These are phyloP conservation scores for Dendrolimus kikuchii DNA, from an alignment of 1,140 invertebrate genomes.

Conservation along the genomic window DNA sequence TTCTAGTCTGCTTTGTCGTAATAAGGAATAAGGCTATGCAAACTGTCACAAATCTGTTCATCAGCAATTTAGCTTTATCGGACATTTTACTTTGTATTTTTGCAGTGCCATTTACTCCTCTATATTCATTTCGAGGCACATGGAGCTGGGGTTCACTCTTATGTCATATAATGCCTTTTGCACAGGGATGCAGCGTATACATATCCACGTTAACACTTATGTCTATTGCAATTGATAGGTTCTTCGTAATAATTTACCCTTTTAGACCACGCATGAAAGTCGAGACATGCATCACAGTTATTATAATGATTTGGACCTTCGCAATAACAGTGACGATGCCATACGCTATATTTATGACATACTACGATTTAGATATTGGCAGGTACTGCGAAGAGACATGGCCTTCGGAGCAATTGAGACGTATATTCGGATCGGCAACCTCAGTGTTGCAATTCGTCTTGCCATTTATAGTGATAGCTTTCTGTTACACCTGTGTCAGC, in stretches of 20 bases:
- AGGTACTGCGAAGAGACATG: constrained; percentile 92
- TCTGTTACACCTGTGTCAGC: constrained; percentile 96
- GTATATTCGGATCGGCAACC: constrained; percentile 90
- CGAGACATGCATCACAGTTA: constrained; percentile 86
- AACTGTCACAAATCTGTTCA: constrained; percentile 98
- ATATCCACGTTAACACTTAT: constrained; percentile 97
- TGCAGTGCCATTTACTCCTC: constrained; percentile 94
- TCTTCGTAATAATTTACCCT: constrained; percentile 97
- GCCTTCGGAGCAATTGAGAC: constrained; percentile 84
- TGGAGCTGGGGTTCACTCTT: constrained; percentile 94
- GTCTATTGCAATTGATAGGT: constrained; percentile 97
- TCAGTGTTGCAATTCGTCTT: constrained; percentile 93
- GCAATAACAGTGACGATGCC: constrained; percentile 91
- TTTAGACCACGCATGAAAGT: constrained; percentile 94
- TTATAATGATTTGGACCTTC: constrained; percentile 93
- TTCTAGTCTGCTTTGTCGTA: constrained; percentile 95
- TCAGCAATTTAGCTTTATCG: constrained; percentile 95
- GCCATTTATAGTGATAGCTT: constrained; percentile 95
- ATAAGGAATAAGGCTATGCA: constrained; percentile 96
- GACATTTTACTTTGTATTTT: constrained; percentile 95
- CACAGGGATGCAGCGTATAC: constrained; percentile 95
- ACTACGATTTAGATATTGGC: constrained; percentile 51
- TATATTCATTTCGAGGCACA: constrained; percentile 90
- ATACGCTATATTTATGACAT: constrained; percentile 90
- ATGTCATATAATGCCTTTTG: constrained; percentile 94